phyloP scores from a whole-genome alignment of 1,140 invertebrate genomes.

The Aphaenogaster ashmeadi region DNA sequence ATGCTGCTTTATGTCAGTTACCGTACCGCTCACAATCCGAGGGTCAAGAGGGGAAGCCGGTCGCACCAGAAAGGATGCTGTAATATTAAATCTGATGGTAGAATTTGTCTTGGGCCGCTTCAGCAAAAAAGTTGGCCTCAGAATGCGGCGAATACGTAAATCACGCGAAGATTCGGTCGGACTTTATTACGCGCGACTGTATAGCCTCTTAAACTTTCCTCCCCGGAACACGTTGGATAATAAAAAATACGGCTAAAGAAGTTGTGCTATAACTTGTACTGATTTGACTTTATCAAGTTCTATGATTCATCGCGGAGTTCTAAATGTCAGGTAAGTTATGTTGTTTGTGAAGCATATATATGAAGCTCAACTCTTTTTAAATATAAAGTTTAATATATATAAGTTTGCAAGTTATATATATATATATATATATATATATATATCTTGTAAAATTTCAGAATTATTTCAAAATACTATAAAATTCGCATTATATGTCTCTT shows the following conservation, averaged over 20 bases:
- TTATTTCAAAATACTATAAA: not conserved
- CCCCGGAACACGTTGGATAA: not conserved
- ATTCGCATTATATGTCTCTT: not conserved
- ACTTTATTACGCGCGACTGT: constrained; percentile 40
- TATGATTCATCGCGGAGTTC: constrained; percentile 22
- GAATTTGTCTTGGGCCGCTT: constrained; percentile 47
- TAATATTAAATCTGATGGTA: constrained; percentile 40
- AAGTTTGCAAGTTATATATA: constrained; percentile 1
- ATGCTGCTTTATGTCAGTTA: constrained; percentile 78
- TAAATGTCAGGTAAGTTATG: not conserved
- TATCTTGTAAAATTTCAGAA: not conserved
- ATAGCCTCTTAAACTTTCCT: constrained; percentile 21
- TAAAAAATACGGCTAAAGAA: constrained; percentile 29
- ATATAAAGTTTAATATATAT: constrained; percentile 23
- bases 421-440: too few relatives aligned
- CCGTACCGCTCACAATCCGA: constrained; percentile 80
- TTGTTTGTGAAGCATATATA: too few relatives aligned
- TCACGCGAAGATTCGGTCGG: constrained; percentile 42
- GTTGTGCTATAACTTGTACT: constrained; percentile 26
- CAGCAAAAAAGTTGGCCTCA: constrained; percentile 49
- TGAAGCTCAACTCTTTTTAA: not conserved
- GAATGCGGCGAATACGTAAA: constrained; percentile 47
- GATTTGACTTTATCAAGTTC: constrained; percentile 25
- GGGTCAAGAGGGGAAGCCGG: constrained; percentile 39
- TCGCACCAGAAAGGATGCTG: constrained; percentile 21